Conservation (phyloP, 1,140 invertebrate species). For the Drosophila persimilis region DNA sequence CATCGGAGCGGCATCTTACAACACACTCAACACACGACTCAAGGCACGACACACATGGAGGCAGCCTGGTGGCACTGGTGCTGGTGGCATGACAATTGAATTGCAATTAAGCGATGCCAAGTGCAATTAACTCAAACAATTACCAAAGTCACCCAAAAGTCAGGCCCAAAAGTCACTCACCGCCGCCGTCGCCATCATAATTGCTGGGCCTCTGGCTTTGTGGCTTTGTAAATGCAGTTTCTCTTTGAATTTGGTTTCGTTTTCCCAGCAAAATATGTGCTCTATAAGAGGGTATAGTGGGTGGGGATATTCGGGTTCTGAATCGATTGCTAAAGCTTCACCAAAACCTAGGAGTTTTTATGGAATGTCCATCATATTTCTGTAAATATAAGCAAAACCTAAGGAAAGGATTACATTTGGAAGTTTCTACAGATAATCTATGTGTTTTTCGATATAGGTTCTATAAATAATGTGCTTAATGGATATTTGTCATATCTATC, state of each 20-base stretch:
- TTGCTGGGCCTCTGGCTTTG: constrained; percentile 19
- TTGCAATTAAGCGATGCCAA: constrained; percentile 75
- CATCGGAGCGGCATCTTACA: constrained; percentile 21
- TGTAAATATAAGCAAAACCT: no score
- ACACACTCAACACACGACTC: constrained; percentile 36
- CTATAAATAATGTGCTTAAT: no score
- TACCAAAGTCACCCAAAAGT: constrained; percentile 55
- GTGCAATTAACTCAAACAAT: constrained; percentile 73
- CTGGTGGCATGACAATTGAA: constrained; percentile 77
- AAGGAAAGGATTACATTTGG: no score
- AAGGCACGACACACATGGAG: constrained; percentile 6
- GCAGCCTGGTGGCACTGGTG: background rate
- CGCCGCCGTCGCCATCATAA: constrained; percentile 52
- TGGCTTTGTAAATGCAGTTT: constrained; percentile 40
- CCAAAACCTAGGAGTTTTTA: no score
- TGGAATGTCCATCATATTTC: no score
- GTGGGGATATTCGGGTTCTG: background rate
- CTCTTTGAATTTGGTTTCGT: constrained; percentile 32
- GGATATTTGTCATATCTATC: no score
- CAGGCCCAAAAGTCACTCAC: constrained; percentile 38
- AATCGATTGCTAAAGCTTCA: no score
- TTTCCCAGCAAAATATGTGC: constrained; percentile 22
- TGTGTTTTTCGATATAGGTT: no score
- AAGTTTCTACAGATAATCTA: no score
- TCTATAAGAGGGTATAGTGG: background rate